phyloP scores from a whole-genome alignment of 2,888 invertebrate species.

The Tetanocera ferruginea region DNA sequence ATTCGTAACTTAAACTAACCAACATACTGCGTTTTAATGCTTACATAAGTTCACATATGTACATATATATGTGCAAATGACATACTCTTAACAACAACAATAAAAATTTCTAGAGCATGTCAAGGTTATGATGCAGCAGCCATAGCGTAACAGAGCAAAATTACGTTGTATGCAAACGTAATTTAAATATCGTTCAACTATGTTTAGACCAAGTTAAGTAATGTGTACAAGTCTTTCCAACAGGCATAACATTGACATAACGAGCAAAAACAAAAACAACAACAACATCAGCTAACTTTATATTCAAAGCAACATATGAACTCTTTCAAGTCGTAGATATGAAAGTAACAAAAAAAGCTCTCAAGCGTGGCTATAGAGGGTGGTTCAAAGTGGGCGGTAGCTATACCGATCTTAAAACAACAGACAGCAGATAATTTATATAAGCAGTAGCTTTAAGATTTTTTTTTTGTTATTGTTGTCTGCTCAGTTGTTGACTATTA shows the following conservation, averaged over 20 bases:
- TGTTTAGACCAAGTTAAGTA: background rate
- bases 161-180: background rate
- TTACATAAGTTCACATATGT: background rate
- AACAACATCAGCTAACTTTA: background rate
- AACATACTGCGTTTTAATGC: background rate
- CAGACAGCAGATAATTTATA: too few relatives aligned
- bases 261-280: background rate
- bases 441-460: too few relatives aligned
- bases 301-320: background rate
- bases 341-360: too few relatives aligned
- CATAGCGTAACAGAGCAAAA: background rate
- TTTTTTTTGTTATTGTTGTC: too few relatives aligned
- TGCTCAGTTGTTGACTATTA: too few relatives aligned
- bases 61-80: background rate
- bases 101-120: slow-evolving; percentile 35
- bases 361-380: too few relatives aligned
- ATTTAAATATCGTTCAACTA: background rate
- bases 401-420: too few relatives aligned
- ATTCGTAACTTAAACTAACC: background rate
- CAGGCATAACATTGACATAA: background rate
- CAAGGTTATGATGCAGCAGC: slow-evolving; percentile 18
- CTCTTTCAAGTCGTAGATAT: too few relatives aligned
- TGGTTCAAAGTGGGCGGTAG: too few relatives aligned
- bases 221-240: background rate
- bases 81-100: background rate